These are phyloP conservation scores for Balaeniceps rex DNA, from an alignment of 2,113 vertebrate genomes.

Conservation along the genomic window DNA sequence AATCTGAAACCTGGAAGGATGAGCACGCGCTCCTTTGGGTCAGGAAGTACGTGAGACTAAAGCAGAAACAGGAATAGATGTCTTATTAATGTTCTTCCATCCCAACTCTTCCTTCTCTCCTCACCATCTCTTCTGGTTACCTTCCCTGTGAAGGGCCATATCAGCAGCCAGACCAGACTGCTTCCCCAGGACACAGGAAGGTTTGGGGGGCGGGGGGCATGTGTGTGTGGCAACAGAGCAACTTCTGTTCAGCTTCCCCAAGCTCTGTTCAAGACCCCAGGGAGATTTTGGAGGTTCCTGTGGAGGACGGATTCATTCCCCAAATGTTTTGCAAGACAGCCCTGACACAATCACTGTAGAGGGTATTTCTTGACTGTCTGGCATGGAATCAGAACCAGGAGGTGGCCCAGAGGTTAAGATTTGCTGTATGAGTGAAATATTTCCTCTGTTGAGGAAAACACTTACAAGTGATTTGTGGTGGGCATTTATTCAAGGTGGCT, in stretches of 20 bases:
- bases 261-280: background rate
- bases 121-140: background rate
- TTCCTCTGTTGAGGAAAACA: background rate
- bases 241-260: background rate
- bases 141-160: background rate
- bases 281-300: background rate
- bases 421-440: background rate
- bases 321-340: background rate
- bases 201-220: background rate
- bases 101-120: background rate
- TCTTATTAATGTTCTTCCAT: background rate
- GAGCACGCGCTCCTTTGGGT: background rate
- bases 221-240: background rate
- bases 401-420: background rate
- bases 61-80: background rate
- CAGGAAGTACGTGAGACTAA: background rate
- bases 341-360: background rate
- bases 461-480: background rate
- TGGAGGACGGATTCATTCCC: background rate
- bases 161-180: background rate
- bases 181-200: background rate
- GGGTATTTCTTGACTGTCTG: background rate
- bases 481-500: background rate
- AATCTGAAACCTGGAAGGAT: background rate
- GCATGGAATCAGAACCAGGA: background rate